phyloP scores from a whole-genome alignment of 2,888 invertebrate species.

The Caenorhabditis sp. region DNA sequence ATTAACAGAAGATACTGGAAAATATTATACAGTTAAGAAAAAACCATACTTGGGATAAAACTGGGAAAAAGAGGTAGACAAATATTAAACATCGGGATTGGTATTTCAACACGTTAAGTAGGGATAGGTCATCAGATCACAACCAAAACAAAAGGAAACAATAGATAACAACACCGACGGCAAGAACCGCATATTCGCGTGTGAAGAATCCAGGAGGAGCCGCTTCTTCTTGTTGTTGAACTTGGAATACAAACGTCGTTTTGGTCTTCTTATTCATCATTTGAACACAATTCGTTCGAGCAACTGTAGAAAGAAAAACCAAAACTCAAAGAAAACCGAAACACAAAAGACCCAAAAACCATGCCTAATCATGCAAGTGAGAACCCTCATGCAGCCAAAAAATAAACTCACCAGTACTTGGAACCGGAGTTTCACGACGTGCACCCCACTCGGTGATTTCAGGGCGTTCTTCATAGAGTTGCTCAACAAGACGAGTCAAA shows the following conservation, averaged over 20 bases:
- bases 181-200: too few relatives aligned
- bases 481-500: conserved; percentile 12
- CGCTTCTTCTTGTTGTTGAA: too few relatives aligned
- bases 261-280: neutral
- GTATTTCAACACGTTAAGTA: too few relatives aligned
- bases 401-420: conserved; percentile 8
- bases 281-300: neutral
- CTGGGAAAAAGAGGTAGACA: too few relatives aligned
- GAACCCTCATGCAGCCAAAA: neutral
- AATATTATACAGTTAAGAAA: too few relatives aligned
- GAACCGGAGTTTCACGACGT: conserved; percentile 20
- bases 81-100: too few relatives aligned
- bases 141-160: too few relatives aligned
- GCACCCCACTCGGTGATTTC: conserved; percentile 25
- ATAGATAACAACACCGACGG: too few relatives aligned
- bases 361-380: neutral
- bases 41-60: too few relatives aligned
- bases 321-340: neutral
- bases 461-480: neutral
- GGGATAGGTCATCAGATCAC: too few relatives aligned
- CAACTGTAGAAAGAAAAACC: neutral
- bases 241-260: neutral
- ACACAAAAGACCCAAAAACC: neutral
- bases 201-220: too few relatives aligned
- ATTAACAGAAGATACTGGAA: too few relatives aligned